A percentile compares a stretch with the other conserved stretches of the same genome.
phyloP scores from a whole-genome alignment of 2,113 vertebrate species.

The Craseonycteris thonglongyai region DNA sequence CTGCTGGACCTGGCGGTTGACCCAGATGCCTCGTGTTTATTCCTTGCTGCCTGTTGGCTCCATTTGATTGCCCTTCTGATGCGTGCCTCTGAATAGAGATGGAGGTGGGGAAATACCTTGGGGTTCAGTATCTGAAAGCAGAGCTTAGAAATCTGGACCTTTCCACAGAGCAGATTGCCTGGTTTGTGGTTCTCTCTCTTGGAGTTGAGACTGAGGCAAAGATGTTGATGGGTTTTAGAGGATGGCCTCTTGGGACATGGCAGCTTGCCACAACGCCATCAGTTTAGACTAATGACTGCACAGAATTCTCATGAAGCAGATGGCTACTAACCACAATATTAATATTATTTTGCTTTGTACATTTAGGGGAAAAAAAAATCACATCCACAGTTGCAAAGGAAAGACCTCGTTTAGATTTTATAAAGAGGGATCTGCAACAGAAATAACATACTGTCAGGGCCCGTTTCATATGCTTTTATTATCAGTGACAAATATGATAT shows the following conservation, averaged over 20 bases:
- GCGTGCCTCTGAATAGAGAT: neutral
- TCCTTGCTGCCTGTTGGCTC: neutral
- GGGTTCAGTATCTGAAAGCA: neutral
- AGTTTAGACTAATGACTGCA: conserved; percentile 73
- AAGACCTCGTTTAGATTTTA: conserved; percentile 68
- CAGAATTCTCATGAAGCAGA: conserved; percentile 69
- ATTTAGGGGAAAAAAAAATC: conserved; percentile 59
- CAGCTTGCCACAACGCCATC: conserved; percentile 61
- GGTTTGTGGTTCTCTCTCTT: conserved; percentile 8
- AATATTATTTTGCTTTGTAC: conserved; percentile 71
- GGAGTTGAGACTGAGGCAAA: conserved; percentile 24
- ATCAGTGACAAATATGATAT: conserved; percentile 79
- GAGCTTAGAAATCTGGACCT: neutral
- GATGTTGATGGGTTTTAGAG: conserved; percentile 32
- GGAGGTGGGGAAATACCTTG: neutral
- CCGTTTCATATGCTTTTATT: conserved; percentile 80
- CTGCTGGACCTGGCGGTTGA: neutral
- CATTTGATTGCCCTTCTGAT: neutral
- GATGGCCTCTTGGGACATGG: conserved; percentile 56
- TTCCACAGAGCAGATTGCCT: neutral
- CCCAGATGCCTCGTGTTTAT: conserved; percentile 31
- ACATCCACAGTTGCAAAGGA: conserved; percentile 58
- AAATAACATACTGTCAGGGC: conserved; percentile 74
- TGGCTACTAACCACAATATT: conserved; percentile 75
- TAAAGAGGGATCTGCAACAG: conserved; percentile 66